Base-by-base conservation (phyloP, 2,113 vertebrate species). In the Triplophysa tibetana region DNA sequence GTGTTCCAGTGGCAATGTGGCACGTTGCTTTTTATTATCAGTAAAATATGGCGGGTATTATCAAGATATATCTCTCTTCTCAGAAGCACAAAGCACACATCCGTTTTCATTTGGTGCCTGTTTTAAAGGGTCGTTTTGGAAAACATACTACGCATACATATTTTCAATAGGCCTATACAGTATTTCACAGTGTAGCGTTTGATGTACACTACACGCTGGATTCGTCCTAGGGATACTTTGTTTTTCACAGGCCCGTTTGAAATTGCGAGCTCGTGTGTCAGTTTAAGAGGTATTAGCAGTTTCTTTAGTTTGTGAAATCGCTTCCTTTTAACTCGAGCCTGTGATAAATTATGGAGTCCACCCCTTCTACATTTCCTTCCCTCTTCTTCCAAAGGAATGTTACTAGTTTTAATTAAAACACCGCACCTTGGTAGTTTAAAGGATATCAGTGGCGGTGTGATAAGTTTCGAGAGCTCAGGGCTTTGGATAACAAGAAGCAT, bases 361-460 rank as follows among this genome's bases (percentile, higher is more conserved):
- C 84, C 82, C 83, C 84, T 89, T 38, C 83, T 83, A 83, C 78
- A 64, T 87, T 85, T 90, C 80, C 84, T 81, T 78, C 77, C 83
- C 83, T 81, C 73, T 65, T 88, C 87, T 88, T 87, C 88, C 86
- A 86, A 79, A 86, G 87, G 89, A 91, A 87, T 84, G 82, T 86
- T 81, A 88, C 91, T 89, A 88, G 88, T 91, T 93, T 93, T 94
- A 93, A 94, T 93, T 93, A 92, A 92, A 93, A 89, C 86, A 89
- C 88, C 89, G 92, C 91, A 92, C 90, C 91, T 92, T 90, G 89
- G 89, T 90, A 91, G 92, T 94, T 93, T 93, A 92, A 93, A 93
- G 92, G 90, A 90, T 93, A 94, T 93, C 92, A 92, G 86, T 86
- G 87, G 89, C 89, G 88, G 80, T 81, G 79, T 92, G 92, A 94